Conservation (phyloP, 23 tunicate genomes). For the Botrylloides violaceus region DNA sequence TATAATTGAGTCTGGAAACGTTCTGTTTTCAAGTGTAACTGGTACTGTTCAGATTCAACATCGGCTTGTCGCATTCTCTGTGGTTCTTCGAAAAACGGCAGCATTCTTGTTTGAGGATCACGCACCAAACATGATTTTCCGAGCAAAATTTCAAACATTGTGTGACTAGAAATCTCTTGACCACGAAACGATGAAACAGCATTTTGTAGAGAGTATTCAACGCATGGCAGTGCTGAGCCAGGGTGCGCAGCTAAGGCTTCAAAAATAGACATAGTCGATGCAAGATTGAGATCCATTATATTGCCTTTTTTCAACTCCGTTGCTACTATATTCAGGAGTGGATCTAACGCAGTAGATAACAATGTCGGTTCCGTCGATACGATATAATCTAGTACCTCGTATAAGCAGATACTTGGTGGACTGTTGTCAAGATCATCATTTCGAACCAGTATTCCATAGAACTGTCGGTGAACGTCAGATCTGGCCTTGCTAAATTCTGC, state of each 20-base stretch:
- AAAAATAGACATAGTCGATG: constrained; percentile 1
- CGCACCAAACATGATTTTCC: constrained; percentile 30
- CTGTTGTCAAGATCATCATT: constrained; percentile 14
- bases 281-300: background rate
- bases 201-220: background rate
- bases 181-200: background rate
- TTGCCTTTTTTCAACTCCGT: background rate
- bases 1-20: constrained; percentile 14
- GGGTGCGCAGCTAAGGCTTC: constrained; percentile 9
- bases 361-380: background rate
- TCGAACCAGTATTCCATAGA: constrained; percentile 6
- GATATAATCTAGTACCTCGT: constrained; percentile 8
- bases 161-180: background rate
- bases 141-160: background rate
- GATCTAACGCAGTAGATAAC: constrained; percentile 1
- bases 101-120: constrained; percentile 9
- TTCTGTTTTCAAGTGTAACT: constrained; percentile 19
- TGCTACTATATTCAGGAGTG: background rate
- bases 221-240: background rate
- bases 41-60: constrained; percentile 29
- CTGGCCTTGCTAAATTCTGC: background rate
- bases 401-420: constrained; percentile 14
- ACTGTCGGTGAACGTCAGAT: constrained; percentile 13
- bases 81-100: constrained; percentile 31
- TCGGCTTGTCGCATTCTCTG: constrained; percentile 7